Conservation (phyloP, 2,113 vertebrate genomes). For the Rhabdornis inornatus region DNA sequence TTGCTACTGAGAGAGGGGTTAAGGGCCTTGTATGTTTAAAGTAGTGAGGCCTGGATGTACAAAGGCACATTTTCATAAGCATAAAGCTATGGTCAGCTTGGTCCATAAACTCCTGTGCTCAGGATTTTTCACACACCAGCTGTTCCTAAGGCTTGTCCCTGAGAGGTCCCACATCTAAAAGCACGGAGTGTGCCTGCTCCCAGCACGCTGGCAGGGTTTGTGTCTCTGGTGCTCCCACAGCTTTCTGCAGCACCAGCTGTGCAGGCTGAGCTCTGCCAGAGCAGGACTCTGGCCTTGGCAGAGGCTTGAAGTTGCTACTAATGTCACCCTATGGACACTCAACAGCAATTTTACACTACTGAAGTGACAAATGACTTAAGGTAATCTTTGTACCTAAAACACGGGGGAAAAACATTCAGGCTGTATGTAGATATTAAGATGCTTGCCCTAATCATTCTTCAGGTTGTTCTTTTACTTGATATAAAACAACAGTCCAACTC, state of each 20-base stretch:
- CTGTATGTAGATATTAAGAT: neutral
- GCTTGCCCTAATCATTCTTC: neutral
- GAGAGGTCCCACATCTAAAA: neutral
- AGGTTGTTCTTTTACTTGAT: neutral
- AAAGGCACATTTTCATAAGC: neutral
- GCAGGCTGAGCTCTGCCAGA: neutral
- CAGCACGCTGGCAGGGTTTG: neutral
- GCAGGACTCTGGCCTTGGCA: neutral
- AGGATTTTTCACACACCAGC: neutral
- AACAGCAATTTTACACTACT: neutral
- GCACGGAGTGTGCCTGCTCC: neutral
- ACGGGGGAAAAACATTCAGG: fast-evolving
- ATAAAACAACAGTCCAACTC: neutral
- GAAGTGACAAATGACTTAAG: neutral
- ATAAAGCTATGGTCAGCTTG: neutral
- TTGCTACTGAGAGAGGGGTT: neutral
- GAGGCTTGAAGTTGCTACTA: fast-evolving
- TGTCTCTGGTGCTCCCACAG: neutral
- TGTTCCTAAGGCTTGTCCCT: neutral
- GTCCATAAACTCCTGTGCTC: neutral
- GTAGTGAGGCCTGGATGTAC: neutral
- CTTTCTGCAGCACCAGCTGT: neutral
- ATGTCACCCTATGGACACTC: fast-evolving
- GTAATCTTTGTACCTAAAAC: neutral
- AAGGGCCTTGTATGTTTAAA: neutral